phyloP scores from a whole-genome alignment of 2,797 vertebrate species.

The Phoxinus dragarum region DNA sequence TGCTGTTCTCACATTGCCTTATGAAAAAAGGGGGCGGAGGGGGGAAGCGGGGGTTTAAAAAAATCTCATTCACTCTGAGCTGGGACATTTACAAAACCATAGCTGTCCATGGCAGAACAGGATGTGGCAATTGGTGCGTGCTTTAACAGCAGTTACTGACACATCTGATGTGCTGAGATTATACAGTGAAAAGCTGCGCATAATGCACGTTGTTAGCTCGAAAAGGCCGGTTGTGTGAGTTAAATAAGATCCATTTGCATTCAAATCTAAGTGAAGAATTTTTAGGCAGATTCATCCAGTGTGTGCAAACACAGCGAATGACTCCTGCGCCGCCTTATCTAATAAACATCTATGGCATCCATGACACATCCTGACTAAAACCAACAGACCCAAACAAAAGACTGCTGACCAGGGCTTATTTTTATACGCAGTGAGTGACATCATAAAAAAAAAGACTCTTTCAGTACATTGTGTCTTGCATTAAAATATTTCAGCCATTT shows the following conservation, averaged over 20 bases:
- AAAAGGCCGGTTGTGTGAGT: background rate
- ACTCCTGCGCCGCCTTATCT: conserved; percentile 17
- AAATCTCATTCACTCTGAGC: conserved; percentile 47
- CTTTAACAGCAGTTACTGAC: conserved; percentile 36
- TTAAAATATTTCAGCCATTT: background rate
- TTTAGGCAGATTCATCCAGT: conserved; percentile 36
- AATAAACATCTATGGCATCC: conserved; percentile 33
- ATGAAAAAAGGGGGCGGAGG: conserved; percentile 68
- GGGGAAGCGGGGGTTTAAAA: conserved; percentile 59
- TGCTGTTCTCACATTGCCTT: conserved; percentile 76
- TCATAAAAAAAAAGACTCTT: background rate
- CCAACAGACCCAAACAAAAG: conserved; percentile 18
- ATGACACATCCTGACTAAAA: conserved; percentile 31
- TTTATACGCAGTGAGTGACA: background rate
- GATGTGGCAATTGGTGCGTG: conserved; percentile 25
- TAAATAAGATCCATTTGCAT: conserved; percentile 37
- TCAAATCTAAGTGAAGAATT: conserved; percentile 27
- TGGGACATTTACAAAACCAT: conserved; percentile 52
- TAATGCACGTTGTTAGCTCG: conserved; percentile 11
- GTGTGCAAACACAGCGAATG: conserved; percentile 20
- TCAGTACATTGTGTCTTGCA: background rate
- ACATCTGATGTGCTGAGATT: conserved; percentile 37
- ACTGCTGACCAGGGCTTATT: background rate
- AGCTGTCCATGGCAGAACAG: conserved; percentile 40
- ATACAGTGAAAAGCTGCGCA: background rate